These are phyloP conservation scores for Pararge aegeria DNA, from an alignment of 1,140 invertebrate genomes.

Conservation along the genomic window DNA sequence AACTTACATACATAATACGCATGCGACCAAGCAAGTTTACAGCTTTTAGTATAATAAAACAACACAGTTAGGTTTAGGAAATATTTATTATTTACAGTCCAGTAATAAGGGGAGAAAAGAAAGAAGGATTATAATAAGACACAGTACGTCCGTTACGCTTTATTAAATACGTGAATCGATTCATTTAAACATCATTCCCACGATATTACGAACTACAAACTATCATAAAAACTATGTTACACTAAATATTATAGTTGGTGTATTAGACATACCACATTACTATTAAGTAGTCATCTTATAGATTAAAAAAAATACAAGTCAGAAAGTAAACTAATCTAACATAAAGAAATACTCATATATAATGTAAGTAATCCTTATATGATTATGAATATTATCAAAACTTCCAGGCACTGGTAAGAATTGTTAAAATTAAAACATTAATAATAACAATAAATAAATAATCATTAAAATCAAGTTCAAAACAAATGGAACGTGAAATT, in stretches of 20 bases:
- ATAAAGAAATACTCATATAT: slow-evolving; percentile 50
- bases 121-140: slow-evolving; percentile 51
- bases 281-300: slow-evolving; percentile 40
- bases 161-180: slow-evolving; percentile 44
- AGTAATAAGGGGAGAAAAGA: slow-evolving; percentile 45
- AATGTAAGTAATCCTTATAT: slow-evolving; percentile 45
- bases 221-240: slow-evolving; percentile 17
- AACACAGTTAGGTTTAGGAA: slow-evolving; percentile 48
- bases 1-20: background rate
- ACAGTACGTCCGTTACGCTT: slow-evolving; percentile 48
- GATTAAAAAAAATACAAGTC: slow-evolving; percentile 16
- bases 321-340: slow-evolving; percentile 26
- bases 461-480: background rate
- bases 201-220: slow-evolving; percentile 6
- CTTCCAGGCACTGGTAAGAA: slow-evolving; percentile 72
- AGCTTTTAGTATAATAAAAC: slow-evolving; percentile 57
- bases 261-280: slow-evolving; percentile 2
- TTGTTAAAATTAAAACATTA: slow-evolving; percentile 18
- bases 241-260: slow-evolving; percentile 2
- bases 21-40: slow-evolving; percentile 28
- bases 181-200: slow-evolving; percentile 31
- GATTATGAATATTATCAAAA: slow-evolving; percentile 68
- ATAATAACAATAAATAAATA: slow-evolving; percentile 26
- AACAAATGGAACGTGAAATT: background rate
- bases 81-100: slow-evolving; percentile 45